Percentiles rank a stretch among this genome's conserved stretches.
Evolutionary conservation across 1,140 invertebrate species (phyloP).

Genomic region (Bombyx mandarina): DNA sequence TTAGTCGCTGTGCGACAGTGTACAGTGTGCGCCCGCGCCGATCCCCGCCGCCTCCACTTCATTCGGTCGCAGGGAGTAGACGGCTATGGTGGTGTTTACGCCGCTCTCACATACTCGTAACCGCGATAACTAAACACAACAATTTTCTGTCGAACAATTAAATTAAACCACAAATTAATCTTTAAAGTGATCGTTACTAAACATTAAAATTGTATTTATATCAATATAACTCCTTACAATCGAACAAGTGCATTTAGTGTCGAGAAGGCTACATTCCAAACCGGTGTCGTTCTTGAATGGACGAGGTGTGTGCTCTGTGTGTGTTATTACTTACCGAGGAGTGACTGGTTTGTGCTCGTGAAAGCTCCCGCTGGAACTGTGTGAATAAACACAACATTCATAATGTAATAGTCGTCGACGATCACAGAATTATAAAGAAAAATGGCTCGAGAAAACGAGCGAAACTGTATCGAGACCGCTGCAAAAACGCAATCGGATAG

Average conservation of each 20-base stretch:
- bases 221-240: conserved; percentile 6
- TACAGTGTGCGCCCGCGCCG: too few species aligned
- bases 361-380: conserved; percentile 22
- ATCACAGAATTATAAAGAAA: conserved; percentile 19
- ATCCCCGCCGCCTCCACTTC: too few species aligned
- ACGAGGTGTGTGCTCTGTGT: conserved; percentile 53
- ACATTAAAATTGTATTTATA: too few species aligned
- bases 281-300: conserved; percentile 64
- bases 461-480: conserved; percentile 44
- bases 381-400: conserved; percentile 16
- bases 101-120: too few species aligned
- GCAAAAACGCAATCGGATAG: conserved; percentile 49
- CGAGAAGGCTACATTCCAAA: conserved; percentile 62
- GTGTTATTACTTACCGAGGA: conserved; percentile 39
- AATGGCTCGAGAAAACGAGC: conserved; percentile 64
- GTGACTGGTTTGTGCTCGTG: conserved; percentile 16
- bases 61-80: too few species aligned
- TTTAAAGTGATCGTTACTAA: too few species aligned
- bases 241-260: conserved; percentile 52
- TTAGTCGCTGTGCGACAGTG: too few species aligned
- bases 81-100: too few species aligned
- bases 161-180: too few species aligned
- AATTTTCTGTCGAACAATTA: too few species aligned
- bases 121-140: too few species aligned
- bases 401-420: conserved; percentile 34